phyloP scores from a whole-genome alignment of 2,797 vertebrate species.

The Tolypeutes matacus region DNA sequence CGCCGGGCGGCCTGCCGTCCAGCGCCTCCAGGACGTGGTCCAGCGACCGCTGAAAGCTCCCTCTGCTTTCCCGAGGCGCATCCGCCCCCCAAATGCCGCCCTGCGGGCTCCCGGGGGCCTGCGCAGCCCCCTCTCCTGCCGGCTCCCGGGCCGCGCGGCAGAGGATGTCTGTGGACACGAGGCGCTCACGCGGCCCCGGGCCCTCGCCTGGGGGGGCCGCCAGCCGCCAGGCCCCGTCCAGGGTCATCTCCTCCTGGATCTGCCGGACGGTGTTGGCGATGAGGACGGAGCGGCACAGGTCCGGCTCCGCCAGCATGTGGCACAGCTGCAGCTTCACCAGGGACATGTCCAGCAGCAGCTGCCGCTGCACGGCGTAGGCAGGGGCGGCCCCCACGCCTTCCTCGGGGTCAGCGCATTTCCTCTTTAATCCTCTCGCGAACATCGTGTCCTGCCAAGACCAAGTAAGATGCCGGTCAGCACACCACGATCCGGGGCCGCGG shows the following conservation, averaged over 20 bases:
- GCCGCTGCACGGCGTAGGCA: slow-evolving; percentile 95
- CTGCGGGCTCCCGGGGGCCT: slow-evolving; percentile 86
- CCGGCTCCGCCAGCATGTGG: slow-evolving; percentile 98
- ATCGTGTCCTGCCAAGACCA: slow-evolving; percentile 88
- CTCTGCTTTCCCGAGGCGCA: slow-evolving; percentile 88
- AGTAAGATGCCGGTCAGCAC: background rate
- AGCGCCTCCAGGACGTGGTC: slow-evolving; percentile 96
- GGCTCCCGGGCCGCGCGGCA: slow-evolving; percentile 91
- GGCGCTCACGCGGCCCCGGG: slow-evolving; percentile 91
- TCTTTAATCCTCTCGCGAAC: slow-evolving; percentile 98
- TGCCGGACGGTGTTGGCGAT: slow-evolving; percentile 99
- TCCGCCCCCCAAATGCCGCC: slow-evolving; percentile 92
- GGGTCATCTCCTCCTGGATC: slow-evolving; percentile 98
- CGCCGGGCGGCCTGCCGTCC: slow-evolving; percentile 92
- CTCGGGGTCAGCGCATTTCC: slow-evolving; percentile 94
- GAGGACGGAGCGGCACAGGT: slow-evolving; percentile 97
- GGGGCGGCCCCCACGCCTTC: slow-evolving; percentile 90
- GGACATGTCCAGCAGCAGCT: slow-evolving; percentile 98
- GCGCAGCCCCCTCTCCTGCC: slow-evolving; percentile 87
- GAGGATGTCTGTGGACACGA: slow-evolving; percentile 94
- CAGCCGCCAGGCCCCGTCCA: slow-evolving; percentile 95
- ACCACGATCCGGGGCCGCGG: no score
- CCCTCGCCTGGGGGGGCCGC: slow-evolving; percentile 89
- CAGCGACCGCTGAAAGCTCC: slow-evolving; percentile 91
- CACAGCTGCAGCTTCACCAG: slow-evolving; percentile 99